Conservation (phyloP, 2,113 vertebrate species). For the Dissostichus mawsoni region DNA sequence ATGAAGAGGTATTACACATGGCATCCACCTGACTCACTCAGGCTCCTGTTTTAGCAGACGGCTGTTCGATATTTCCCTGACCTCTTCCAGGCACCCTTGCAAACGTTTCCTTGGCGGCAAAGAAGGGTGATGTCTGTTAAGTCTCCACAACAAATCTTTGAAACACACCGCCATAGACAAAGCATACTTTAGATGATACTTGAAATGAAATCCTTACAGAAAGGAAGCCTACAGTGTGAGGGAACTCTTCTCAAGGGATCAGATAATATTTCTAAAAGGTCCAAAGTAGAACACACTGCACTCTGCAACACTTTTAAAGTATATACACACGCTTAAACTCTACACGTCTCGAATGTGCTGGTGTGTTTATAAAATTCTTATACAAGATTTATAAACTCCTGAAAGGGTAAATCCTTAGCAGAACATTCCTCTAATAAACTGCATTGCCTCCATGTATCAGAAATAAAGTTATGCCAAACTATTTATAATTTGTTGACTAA, state of each 20-base stretch:
- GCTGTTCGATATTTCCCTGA: conserved; percentile 63
- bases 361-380: neutral
- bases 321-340: conserved; percentile 32
- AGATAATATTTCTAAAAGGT: conserved; percentile 40
- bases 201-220: conserved; percentile 61
- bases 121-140: conserved; percentile 52
- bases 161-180: conserved; percentile 58
- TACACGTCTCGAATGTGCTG: conserved; percentile 8
- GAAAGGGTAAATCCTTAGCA: neutral
- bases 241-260: conserved; percentile 58
- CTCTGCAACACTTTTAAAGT: conserved; percentile 31
- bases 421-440: conserved; percentile 9
- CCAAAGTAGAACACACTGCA: conserved; percentile 42
- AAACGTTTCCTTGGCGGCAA: conserved; percentile 49
- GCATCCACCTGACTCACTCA: conserved; percentile 34
- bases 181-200: conserved; percentile 52
- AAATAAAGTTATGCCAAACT: neutral
- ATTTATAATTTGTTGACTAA: conserved; percentile 4
- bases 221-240: conserved; percentile 30
- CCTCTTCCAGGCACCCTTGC: conserved; percentile 52
- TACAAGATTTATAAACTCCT: neutral
- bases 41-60: conserved; percentile 55
- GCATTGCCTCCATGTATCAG: neutral
- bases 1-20: conserved; percentile 45
- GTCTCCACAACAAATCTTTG: conserved; percentile 51